Evolutionary conservation across 2,113 vertebrate genomes (phyloP), one percentile per base, ranked within the genome.

Genomic region (Chinchilla lanigera): DNA sequence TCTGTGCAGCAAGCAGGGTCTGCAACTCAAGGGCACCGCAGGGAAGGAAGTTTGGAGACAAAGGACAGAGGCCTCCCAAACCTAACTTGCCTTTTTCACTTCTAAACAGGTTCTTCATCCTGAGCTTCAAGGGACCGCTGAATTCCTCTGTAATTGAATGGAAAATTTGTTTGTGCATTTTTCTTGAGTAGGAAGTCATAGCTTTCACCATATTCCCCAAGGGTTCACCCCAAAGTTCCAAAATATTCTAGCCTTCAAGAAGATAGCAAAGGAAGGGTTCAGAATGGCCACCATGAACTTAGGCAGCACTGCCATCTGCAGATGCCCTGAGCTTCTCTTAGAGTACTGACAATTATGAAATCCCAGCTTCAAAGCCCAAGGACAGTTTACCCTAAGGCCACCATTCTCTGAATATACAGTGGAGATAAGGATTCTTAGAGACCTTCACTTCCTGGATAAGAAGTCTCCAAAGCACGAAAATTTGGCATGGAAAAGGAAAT

Each of bases 61-160:
- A 24, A 86, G n/a, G 28, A 78, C 63, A 82, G 47, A 33, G 22
- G 63, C 54, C 77, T 90, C 63, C 38, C 69, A 69, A 93, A 61
- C 28, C 87, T 90, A 80, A 92, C 54, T 93, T 82, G 69, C 69
- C 89, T 93, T 67, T 90, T 85, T 69, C 52, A 52, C 78, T 93
- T 86, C 86, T 83, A 75, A 93, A 90, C 94, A 50, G 50, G 65
- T 19, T 97, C 88, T 95, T 95, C 71, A 81, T n/a, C 84, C 65
- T 52, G 86, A 85, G 41, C 86, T 65, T 89, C 86, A 71, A 61
- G 65, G 38, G 65, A 82, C 47, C 44, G 16, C 41, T 78, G 96
- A 93, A 61, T 75, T 75, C 60, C 17, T 93, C 73, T 60, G 69
- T 80, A 96, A 89, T 38, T 81, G 87, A 96, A 90, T 75, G 81